phyloP scores from a whole-genome alignment of 2,797 vertebrate genomes.

The Pangasius krempfi region DNA sequence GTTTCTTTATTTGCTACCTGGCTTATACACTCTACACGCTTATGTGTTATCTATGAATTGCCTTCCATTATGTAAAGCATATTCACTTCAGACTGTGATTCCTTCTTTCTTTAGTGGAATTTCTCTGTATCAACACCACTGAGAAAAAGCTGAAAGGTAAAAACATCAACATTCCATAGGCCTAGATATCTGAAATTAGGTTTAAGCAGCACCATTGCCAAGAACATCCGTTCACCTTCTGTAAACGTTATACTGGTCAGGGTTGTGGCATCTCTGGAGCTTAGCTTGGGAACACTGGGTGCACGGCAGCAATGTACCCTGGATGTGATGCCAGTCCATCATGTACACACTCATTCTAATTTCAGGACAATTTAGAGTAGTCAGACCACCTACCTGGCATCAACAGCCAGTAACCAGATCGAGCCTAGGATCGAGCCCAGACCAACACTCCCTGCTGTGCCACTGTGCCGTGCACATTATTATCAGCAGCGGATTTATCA shows the following conservation, averaged over 20 bases:
- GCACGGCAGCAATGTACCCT: background rate
- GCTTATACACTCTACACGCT: slow-evolving; percentile 76
- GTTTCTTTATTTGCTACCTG: slow-evolving; percentile 79
- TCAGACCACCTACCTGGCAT: background rate
- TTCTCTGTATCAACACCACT: background rate
- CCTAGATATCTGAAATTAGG: background rate
- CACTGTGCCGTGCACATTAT: slow-evolving; percentile 1
- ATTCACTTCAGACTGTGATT: background rate
- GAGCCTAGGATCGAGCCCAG: background rate
- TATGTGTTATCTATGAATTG: slow-evolving; percentile 72
- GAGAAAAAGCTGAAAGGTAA: background rate
- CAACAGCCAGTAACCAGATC: background rate
- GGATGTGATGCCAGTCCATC: background rate
- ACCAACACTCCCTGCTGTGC: slow-evolving; percentile 3
- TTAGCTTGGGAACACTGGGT: background rate
- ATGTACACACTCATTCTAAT: background rate
- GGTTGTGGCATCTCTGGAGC: background rate
- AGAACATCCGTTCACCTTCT: background rate
- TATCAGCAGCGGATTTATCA: slow-evolving; percentile 19
- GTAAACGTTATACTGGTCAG: background rate
- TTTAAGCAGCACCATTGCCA: background rate
- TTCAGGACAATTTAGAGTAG: background rate
- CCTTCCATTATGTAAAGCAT: slow-evolving; percentile 53
- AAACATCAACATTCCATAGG: background rate
- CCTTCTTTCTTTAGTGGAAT: background rate